Evolutionary conservation across 1,140 invertebrate species (phyloP), one percentile per base, ranked within the genome.

Genomic region (Drosophila arawakana): DNA sequence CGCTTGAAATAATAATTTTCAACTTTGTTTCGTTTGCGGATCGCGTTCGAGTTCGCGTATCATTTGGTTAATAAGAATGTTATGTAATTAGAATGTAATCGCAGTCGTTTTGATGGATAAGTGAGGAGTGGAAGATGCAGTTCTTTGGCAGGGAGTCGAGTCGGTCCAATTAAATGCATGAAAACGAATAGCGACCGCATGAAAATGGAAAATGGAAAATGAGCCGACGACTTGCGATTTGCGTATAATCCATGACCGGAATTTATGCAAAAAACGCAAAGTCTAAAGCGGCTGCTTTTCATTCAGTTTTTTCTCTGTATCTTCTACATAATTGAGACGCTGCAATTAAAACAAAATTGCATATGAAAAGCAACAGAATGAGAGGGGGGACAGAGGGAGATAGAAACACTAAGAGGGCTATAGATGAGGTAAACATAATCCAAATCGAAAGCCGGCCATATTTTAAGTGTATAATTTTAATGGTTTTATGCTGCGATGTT

Each of bases 1-100:
- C 54, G 43, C 62, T 18, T 21, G 34, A 49, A 57, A 63, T 57
- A 34, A 65, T 61, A 61, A 61, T 61, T 61, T 49, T 35, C 39
- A 41, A 25, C 9, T 35, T 37, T 35, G 34, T 72, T 58, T 7
- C 13, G n/a, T 46, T 46, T 46, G 11, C 25, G 43, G 43, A 15
- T 46, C 43, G 21, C 25, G 34, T 37, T 35, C 30, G 13, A 54
- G 46, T 59, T 57, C 60, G 70, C 63, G 50, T 82, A 88, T 80
- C 73, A 82, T 80, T 86, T 76, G 80, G 80, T 58, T 82, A 82
- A 74, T 71, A 77, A 86, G 70, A 73, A 54, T 76, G 44, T 76
- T 83, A 71, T 34, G 57, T 88, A 88, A 83, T 88, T 88, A 88
- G 74, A 86, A 85, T 78, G 49, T 86, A 85, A 85, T 85, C 81